Percentiles rank a stretch among this genome's conserved stretches.
Evolutionary conservation across 1,140 invertebrate genomes (phyloP).

Genomic region (Meloidogyne exigua): DNA sequence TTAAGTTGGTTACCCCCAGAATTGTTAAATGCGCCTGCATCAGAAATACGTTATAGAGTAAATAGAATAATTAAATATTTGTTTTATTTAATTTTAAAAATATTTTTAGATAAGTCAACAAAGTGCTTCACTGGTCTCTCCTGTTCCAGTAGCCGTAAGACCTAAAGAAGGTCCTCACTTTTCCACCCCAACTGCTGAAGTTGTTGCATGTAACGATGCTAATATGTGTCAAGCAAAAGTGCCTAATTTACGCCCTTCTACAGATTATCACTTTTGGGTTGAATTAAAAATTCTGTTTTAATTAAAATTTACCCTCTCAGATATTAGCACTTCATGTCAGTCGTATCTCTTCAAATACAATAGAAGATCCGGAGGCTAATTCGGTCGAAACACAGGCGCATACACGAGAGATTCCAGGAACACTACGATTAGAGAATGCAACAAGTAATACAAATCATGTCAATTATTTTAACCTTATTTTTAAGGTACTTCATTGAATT

Average conservation of each 20-base stretch:
- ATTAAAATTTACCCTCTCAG: constrained; percentile 30
- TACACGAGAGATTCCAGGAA: constrained; percentile 60
- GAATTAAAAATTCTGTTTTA: not conserved
- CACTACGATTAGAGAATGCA: constrained; percentile 54
- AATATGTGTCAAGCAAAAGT: constrained; percentile 61
- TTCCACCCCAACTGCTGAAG: constrained; percentile 45
- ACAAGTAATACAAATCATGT: constrained; percentile 40
- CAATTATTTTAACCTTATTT: not conserved
- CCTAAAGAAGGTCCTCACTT: constrained; percentile 46
- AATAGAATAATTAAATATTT: constrained; percentile 9
- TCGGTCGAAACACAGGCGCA: constrained; percentile 51
- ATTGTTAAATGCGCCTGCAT: constrained; percentile 54
- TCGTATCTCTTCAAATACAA: constrained; percentile 51
- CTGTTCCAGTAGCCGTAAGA: constrained; percentile 42
- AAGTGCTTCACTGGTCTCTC: constrained; percentile 26
- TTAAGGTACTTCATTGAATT: constrained; percentile 36
- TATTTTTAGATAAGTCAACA: constrained; percentile 41
- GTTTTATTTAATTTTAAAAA: constrained; percentile 5
- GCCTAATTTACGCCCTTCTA: constrained; percentile 57
- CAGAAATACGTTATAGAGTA: constrained; percentile 60
- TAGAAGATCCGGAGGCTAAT: constrained; percentile 58
- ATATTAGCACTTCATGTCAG: constrained; percentile 57
- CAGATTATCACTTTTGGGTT: constrained; percentile 63
- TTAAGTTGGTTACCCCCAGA: constrained; percentile 57
- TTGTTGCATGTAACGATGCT: constrained; percentile 45